Evolutionary conservation across 2,888 invertebrate species (phyloP), one percentile per base, ranked within the genome.

Genomic region (Drosophila meridionalis): DNA sequence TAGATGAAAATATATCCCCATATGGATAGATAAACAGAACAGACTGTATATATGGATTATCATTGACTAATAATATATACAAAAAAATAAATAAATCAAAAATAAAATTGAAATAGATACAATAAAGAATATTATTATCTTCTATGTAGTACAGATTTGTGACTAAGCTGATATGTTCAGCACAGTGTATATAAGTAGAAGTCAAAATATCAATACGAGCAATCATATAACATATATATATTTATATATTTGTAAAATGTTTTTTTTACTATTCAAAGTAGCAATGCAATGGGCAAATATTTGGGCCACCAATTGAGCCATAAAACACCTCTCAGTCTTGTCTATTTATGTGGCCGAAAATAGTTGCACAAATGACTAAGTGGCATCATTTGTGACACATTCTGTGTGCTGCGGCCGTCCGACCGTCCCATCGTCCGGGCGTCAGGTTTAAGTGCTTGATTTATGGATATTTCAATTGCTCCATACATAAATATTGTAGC

Each of bases 401-500:
- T 76, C 56, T 40, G 65, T 62, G 72, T 62, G 56, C 66, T 71
- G 78, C 59, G 76, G 73, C 73, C 20, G 20, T 20, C 20, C 20
- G 20, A 20, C 20, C 20, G 20, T 20, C 20, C 20, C 20, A 20
- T 20, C 20, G 20, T 20, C 20, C 58, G 61, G 76, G 76, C 87
- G 78, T 81, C 75, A 78, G 82, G 70, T 67, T 78, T 82, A 88
- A 88, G 89, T 89, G 74, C 80, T 83, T 85, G 84, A 85, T 89
- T 85, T 85, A 85, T 85, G 75, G 77, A 75, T 75, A 77, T 82
- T 83, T 87, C 87, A 89, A 85, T 85, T 85, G 87, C 72, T 75
- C 65, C 73, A 81, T 86, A 74, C 84, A 84, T 84, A 84, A 84
- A 84, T 84, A 88, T 84, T 86, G 83, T 60, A 83, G 78, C 89